A percentile compares a stretch with the other conserved stretches of the same genome.
Conservation (phyloP, 2,888 invertebrate genomes). For the Netelia fuscicornis region DNA sequence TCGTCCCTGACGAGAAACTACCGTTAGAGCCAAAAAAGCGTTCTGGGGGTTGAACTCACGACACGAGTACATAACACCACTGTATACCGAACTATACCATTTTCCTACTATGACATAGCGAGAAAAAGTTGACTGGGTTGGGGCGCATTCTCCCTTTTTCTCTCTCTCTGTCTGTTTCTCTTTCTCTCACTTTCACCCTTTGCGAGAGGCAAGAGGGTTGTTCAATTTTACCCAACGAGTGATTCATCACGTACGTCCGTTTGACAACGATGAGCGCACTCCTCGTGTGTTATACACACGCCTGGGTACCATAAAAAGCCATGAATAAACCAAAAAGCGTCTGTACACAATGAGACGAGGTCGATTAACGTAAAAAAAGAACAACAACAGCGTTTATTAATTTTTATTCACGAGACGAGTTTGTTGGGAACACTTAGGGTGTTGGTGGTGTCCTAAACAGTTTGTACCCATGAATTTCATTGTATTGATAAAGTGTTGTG, state of each 20-base stretch:
- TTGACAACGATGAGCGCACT: conserved; percentile 52
- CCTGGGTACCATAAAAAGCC: conserved; percentile 8
- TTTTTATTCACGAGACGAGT: background rate
- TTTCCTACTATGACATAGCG: conserved; percentile 17
- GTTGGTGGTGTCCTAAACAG: too few relatives aligned
- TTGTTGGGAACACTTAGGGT: background rate
- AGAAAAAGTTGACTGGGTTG: conserved; percentile 56
- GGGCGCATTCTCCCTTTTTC: conserved; percentile 20
- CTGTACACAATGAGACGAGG: conserved; percentile 8
- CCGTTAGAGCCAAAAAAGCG: conserved; percentile 49
- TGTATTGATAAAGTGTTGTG: too few relatives aligned
- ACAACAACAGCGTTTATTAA: background rate
- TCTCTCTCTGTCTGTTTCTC: conserved; percentile 20
- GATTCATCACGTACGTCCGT: conserved; percentile 60
- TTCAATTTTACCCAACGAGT: conserved; percentile 62
- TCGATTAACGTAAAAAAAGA: conserved; percentile 17
- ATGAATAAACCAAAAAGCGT: conserved; percentile 45
- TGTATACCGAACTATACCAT: conserved; percentile 16
- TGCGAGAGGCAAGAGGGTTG: conserved; percentile 47
- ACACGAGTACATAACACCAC: conserved; percentile 35
- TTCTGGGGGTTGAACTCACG: conserved; percentile 53
- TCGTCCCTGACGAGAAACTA: conserved; percentile 46
- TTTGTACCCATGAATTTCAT: too few relatives aligned
- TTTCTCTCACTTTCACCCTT: conserved; percentile 15
- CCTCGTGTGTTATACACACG: background rate